Evolutionary conservation across 2,888 invertebrate genomes (phyloP).

Genomic region (Cylloceria caligata): DNA sequence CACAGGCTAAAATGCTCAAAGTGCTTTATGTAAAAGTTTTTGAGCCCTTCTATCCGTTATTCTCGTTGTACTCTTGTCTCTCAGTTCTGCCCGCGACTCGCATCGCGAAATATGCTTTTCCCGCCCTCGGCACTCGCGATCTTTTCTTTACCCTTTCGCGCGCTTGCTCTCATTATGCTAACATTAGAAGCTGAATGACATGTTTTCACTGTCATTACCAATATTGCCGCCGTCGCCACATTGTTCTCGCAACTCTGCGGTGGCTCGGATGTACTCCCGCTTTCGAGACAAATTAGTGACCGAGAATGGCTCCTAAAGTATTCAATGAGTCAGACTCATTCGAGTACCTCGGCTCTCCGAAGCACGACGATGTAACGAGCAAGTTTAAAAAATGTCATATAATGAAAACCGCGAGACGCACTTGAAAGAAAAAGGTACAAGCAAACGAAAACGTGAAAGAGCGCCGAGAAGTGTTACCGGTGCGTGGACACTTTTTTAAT

Average conservation of each 20-base stretch:
- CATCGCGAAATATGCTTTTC: constrained; percentile 33
- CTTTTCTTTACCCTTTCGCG: constrained; percentile 34
- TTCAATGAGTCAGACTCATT: constrained; percentile 57
- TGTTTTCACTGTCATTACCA: too few relatives aligned
- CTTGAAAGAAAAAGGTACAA: background rate
- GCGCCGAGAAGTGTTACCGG: background rate
- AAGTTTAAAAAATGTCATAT: constrained; percentile 10
- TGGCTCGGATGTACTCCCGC: constrained; percentile 21
- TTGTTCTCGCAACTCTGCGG: constrained; percentile 53
- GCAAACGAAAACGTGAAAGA: background rate
- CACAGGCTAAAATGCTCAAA: constrained; percentile 59
- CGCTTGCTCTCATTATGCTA: constrained; percentile 49
- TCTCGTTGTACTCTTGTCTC: constrained; percentile 13
- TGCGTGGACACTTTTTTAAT: background rate
- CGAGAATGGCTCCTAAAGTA: constrained; percentile 47
- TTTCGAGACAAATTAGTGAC: constrained; percentile 48
- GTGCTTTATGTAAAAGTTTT: constrained; percentile 62
- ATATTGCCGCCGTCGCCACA: constrained; percentile 30
- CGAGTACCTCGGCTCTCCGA: background rate
- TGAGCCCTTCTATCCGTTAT: constrained; percentile 14
- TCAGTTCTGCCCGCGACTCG: constrained; percentile 16
- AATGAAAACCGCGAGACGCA: too few relatives aligned
- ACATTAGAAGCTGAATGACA: constrained; percentile 33
- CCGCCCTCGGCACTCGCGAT: constrained; percentile 33
- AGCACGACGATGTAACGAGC: constrained; percentile 35